Percentiles rank a stretch among this genome's conserved stretches.
These are phyloP conservation scores for Glossosoma conforme DNA, from an alignment of 1,140 invertebrate species.

Conservation along the genomic window DNA sequence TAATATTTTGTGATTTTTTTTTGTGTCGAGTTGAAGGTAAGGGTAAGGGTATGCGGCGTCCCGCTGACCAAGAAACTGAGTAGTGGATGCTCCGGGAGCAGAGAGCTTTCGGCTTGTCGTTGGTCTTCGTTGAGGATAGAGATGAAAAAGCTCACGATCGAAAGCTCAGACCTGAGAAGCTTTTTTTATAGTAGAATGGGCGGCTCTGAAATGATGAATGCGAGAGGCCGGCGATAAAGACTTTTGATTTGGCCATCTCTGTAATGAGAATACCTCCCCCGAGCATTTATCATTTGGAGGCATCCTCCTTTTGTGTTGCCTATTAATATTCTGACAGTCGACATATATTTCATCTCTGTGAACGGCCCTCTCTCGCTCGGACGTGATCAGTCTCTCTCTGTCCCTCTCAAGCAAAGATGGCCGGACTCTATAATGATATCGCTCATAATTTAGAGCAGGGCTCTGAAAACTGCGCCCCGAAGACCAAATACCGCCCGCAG, in stretches of 20 bases:
- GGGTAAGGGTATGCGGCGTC: conserved; percentile 12
- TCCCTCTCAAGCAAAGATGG: conserved; percentile 28
- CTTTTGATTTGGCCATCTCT: conserved; percentile 33
- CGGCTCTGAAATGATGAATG: conserved; percentile 28
- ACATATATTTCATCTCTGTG: conserved; percentile 33
- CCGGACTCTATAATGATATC: conserved; percentile 32
- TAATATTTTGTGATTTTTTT: conserved; percentile 20
- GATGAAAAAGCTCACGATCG: conserved; percentile 6
- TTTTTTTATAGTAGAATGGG: conserved; percentile 25
- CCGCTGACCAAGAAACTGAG: conserved; percentile 3
- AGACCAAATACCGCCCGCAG: no score
- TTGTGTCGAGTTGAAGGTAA: conserved; percentile 8
- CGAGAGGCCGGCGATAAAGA: conserved; percentile 31
- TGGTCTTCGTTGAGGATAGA: background rate
- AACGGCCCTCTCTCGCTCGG: background rate
- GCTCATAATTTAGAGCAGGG: conserved; percentile 32
- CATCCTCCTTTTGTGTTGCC: conserved; percentile 31
- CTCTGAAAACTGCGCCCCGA: no score
- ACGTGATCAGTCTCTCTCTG: conserved; percentile 25
- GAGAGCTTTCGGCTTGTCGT: background rate
- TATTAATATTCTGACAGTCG: conserved; percentile 33
- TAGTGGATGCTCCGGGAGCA: background rate
- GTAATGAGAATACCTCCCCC: conserved; percentile 32
- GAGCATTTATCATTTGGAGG: conserved; percentile 31
- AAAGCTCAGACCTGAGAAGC: conserved; percentile 7